phyloP scores from a whole-genome alignment of 2,888 invertebrate species.

The Drosophila emarginata region DNA sequence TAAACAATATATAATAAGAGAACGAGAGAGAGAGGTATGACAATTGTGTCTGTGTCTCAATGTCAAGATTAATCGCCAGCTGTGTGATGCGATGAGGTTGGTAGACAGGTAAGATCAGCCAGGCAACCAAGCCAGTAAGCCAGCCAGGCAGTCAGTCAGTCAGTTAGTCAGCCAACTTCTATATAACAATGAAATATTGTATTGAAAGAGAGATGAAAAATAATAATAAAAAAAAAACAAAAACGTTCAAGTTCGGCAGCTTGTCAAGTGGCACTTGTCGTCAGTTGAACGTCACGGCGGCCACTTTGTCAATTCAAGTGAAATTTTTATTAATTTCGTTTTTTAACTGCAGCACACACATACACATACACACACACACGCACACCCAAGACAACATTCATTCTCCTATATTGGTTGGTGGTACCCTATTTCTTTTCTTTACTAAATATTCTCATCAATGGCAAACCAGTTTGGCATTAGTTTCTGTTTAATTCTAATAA shows the following conservation, averaged over 20 bases:
- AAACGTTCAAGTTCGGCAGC: slow-evolving; percentile 76
- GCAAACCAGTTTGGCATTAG: slow-evolving; percentile 60
- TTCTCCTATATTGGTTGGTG: too few species aligned
- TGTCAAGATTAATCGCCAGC: slow-evolving; percentile 79
- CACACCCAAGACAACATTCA: slow-evolving; percentile 9
- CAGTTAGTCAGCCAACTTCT: slow-evolving; percentile 55
- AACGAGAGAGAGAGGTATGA: not conserved
- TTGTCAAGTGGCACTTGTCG: slow-evolving; percentile 79
- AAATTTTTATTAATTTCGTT: slow-evolving; percentile 80
- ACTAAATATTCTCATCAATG: slow-evolving; percentile 57
- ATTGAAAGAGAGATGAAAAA: slow-evolving; percentile 39
- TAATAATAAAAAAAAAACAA: slow-evolving; percentile 18
- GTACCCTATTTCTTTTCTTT: slow-evolving; percentile 21
- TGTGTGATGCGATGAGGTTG: slow-evolving; percentile 68
- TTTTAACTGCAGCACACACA: slow-evolving; percentile 61
- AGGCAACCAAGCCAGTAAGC: slow-evolving; percentile 15
- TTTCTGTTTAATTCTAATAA: slow-evolving; percentile 72
- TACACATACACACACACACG: slow-evolving; percentile 17
- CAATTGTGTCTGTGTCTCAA: slow-evolving; percentile 51
- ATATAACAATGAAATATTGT: slow-evolving; percentile 73
- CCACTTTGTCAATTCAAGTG: slow-evolving; percentile 80
- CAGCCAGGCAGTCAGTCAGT: slow-evolving; percentile 39
- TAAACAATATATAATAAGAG: slow-evolving; percentile 24
- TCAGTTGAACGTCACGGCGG: slow-evolving; percentile 77
- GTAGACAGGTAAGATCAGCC: slow-evolving; percentile 47